Evolutionary conservation across 2,888 invertebrate genomes (phyloP).

Genomic region (Hypomecis atomaria): DNA sequence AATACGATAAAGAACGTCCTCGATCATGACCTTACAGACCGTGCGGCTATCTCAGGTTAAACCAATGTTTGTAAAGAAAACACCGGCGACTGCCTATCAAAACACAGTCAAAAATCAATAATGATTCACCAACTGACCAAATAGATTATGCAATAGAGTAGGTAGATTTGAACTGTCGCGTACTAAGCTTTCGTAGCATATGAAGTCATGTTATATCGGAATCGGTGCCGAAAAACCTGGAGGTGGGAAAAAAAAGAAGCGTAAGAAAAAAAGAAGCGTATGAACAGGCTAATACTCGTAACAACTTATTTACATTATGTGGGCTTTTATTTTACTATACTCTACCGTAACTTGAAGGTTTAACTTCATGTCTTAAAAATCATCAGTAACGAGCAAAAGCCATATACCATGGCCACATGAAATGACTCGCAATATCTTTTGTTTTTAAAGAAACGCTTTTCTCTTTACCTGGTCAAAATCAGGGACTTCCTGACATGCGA

Average conservation of each 20-base stretch:
- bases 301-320: too few relatives aligned
- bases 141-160: slow-evolving; percentile 32
- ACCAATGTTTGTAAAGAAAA: slow-evolving; percentile 62
- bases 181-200: background rate
- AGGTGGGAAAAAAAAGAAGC: too few relatives aligned
- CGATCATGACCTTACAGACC: slow-evolving; percentile 55
- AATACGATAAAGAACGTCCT: slow-evolving; percentile 39
- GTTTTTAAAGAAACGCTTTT: background rate
- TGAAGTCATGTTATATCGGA: background rate
- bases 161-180: background rate
- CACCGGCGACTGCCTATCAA: slow-evolving; percentile 55
- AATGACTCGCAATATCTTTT: too few relatives aligned
- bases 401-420: too few relatives aligned
- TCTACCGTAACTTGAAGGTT: too few relatives aligned
- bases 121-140: slow-evolving; percentile 55
- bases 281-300: too few relatives aligned
- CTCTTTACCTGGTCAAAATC: background rate
- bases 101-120: slow-evolving; percentile 64
- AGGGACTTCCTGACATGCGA: background rate
- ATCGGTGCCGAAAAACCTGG: too few relatives aligned
- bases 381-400: too few relatives aligned
- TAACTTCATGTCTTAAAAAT: too few relatives aligned
- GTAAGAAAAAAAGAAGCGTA: too few relatives aligned
- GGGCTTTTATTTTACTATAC: too few relatives aligned
- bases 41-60: slow-evolving; percentile 41